Conservation (phyloP, 2,888 invertebrate genomes). For the Conus canariensis region DNA sequence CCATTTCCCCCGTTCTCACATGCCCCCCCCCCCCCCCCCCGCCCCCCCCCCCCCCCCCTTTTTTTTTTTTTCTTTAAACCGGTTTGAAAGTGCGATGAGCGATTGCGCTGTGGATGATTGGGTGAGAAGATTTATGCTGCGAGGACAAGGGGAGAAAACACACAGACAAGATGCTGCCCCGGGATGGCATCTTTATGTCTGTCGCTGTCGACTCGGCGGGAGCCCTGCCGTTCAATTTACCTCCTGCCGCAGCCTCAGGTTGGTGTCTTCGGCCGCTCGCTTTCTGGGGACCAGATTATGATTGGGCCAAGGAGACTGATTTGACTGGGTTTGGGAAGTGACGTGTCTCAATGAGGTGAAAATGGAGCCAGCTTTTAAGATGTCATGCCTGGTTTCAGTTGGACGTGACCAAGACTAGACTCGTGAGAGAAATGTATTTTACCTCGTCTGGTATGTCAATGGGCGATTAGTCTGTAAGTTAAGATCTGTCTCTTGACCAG, state of each 20-base stretch:
- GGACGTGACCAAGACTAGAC: too few relatives aligned
- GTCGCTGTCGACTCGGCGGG: background rate
- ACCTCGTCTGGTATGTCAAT: too few relatives aligned
- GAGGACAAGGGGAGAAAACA: background rate
- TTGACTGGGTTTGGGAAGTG: background rate
- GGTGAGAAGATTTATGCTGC: background rate
- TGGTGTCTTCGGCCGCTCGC: background rate
- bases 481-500: too few relatives aligned
- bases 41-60: background rate
- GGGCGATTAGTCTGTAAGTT: too few relatives aligned
- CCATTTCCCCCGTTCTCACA: background rate
- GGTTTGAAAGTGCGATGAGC: background rate
- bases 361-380: background rate
- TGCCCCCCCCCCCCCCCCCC: background rate
- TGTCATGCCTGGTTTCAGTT: too few relatives aligned
- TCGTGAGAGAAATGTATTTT: too few relatives aligned
- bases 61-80: background rate
- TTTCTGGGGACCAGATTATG: background rate
- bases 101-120: constrained; percentile 3
- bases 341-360: background rate
- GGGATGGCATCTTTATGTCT: constrained; percentile 8
- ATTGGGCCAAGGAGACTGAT: background rate
- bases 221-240: constrained; percentile 6
- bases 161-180: background rate
- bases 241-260: background rate